Evolutionary conservation across 2,888 invertebrate genomes (phyloP).

Genomic region (Oxyteleia sp.): DNA sequence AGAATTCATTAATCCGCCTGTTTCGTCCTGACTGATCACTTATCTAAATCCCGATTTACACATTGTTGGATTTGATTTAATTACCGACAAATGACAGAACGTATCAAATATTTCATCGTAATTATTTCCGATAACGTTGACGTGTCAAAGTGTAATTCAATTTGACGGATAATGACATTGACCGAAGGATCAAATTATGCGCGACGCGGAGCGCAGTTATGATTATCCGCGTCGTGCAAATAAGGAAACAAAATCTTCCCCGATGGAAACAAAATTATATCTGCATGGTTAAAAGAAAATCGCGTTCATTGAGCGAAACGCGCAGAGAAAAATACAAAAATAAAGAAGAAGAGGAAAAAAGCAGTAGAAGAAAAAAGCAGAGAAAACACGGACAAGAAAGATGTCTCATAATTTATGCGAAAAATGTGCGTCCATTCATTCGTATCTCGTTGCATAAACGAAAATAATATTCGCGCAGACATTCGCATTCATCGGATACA

Average conservation of each 20-base stretch:
- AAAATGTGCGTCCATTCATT: slow-evolving; percentile 10
- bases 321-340: neutral
- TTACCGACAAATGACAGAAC: too few relatives aligned
- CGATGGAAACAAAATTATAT: too few relatives aligned
- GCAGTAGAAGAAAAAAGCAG: too few relatives aligned
- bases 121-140: slow-evolving; percentile 7
- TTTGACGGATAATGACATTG: slow-evolving; percentile 6
- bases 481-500: slow-evolving; percentile 30
- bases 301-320: too few relatives aligned
- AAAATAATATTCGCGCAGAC: slow-evolving; percentile 45
- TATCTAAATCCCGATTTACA: too few relatives aligned
- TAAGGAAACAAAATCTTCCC: too few relatives aligned
- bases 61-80: too few relatives aligned
- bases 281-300: neutral
- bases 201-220: too few relatives aligned
- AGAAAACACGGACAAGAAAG: neutral
- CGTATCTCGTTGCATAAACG: neutral
- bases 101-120: too few relatives aligned
- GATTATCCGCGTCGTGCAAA: too few relatives aligned
- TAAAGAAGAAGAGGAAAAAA: neutral
- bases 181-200: neutral
- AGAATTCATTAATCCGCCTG: too few relatives aligned
- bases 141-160: slow-evolving; percentile 21
- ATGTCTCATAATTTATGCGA: neutral
- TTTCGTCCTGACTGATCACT: too few relatives aligned